Evolutionary conservation across 2,113 vertebrate genomes (phyloP), one percentile per base, ranked within the genome.

Genomic region (Hepsetus odoe): DNA sequence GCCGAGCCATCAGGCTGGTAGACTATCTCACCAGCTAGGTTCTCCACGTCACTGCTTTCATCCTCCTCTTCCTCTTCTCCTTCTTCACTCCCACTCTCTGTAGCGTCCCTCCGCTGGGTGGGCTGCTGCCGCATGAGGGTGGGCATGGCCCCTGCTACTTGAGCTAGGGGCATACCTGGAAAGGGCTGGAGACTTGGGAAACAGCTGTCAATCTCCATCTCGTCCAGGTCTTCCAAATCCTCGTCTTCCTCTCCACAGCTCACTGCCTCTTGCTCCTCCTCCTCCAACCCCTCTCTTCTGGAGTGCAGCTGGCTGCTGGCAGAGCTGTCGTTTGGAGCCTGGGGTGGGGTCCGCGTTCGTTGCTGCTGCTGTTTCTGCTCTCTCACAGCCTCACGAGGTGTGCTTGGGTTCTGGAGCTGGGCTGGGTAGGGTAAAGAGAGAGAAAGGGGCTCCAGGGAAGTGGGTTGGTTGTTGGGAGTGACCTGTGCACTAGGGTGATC

Each of bases 1-100:
- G 97, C 98, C 0, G 98, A 99, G 93, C 98, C 98, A 4, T 99
- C 97, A 0, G 98, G 96, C 94, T 98, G 97, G 93, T 98, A 99
- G 82, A 99, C 95, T n/a, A 99, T 98, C 91, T 99, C 98, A 28
- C 98, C 97, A n/a, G 97, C 94, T 91, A 99, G 92, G 92, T 98
- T 98, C 93, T 99, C 98, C 88, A 99, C 96, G n/a, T 99, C 98
- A 49, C 96, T 98, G 89, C 93, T 96, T 69, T 94, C 93, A 84
- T 96, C 95, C 11, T 97, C 96, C 35, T 97, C 96, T 40, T 94
- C 93, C 66, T 95, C 95, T 82, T 98, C 97, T 59, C 96, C 96
- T 91, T 94, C 94, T 79, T 99, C 97, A 75, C 96, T 97, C 75
- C 93, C 93, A 79, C 96, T 97, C 82, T 98, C 96, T 59, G 87